Percentiles rank a stretch among this genome's conserved stretches.
These are phyloP conservation scores for sheep (Ovis aries) DNA, from an alignment of 2,113 vertebrate genomes.

Conservation along the genomic window DNA sequence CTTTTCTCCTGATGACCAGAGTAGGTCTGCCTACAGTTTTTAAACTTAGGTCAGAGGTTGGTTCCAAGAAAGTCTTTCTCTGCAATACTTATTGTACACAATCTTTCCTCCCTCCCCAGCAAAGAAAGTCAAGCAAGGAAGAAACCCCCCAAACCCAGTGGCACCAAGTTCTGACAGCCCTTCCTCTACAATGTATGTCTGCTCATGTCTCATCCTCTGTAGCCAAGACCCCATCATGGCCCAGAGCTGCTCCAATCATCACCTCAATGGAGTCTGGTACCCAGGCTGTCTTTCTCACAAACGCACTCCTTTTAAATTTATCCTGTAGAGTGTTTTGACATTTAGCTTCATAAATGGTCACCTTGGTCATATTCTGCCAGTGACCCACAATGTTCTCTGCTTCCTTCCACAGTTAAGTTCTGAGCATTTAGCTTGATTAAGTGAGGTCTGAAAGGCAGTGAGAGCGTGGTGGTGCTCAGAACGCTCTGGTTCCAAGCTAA, in stretches of 20 bases:
- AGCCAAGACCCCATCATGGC: neutral
- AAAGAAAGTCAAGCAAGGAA: neutral
- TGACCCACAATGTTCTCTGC: neutral
- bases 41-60: neutral
- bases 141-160: neutral
- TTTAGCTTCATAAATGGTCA: neutral
- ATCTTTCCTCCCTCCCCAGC: neutral
- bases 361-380: neutral
- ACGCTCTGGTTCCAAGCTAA: neutral
- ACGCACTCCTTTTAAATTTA: neutral
- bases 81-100: neutral
- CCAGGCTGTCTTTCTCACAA: neutral
- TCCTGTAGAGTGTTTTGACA: neutral
- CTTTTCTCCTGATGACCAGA: neutral
- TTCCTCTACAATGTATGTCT: accelerated
- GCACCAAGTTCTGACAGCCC: neutral
- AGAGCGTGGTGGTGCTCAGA: accelerated
- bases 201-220: neutral
- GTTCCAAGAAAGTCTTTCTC: neutral
- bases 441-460: neutral
- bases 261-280: no score
- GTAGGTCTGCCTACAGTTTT: neutral
- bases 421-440: neutral
- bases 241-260: accelerated
- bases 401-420: neutral